Conservation (phyloP, 2,888 invertebrate genomes). For the Tipula lateralis region DNA sequence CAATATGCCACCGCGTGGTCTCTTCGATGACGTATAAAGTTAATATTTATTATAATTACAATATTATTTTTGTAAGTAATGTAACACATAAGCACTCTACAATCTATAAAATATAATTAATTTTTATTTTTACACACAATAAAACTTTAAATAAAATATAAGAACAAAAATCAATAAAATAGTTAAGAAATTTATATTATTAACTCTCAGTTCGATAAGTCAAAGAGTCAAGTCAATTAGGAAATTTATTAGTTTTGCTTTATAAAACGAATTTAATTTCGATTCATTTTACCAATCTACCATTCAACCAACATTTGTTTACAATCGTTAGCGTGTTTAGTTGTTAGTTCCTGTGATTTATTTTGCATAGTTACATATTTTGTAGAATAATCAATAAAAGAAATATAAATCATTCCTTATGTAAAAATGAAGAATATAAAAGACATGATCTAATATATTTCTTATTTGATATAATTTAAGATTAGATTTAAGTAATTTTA, state of each 20-base stretch:
- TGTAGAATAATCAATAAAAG: background rate
- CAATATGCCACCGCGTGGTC: conserved; percentile 67
- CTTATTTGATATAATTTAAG: background rate
- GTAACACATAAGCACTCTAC: conserved; percentile 15
- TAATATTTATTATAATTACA: background rate
- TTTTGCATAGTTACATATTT: background rate
- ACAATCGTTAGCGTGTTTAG: background rate
- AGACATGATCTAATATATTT: background rate
- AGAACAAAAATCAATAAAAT: background rate
- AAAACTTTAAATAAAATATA: background rate
- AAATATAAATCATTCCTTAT: background rate
- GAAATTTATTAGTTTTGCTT: background rate
- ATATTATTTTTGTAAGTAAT: background rate
- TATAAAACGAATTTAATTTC: background rate
- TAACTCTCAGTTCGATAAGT: background rate
- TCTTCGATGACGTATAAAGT: conserved; percentile 76
- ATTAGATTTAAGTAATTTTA: background rate
- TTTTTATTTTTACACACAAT: background rate
- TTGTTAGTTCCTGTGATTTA: background rate
- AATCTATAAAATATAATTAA: background rate
- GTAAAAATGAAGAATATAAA: background rate
- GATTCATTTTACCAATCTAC: background rate
- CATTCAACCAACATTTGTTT: background rate
- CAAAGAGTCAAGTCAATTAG: background rate
- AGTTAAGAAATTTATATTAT: background rate